Conservation (phyloP, 2,113 vertebrate genomes). For the Chionis minor region DNA sequence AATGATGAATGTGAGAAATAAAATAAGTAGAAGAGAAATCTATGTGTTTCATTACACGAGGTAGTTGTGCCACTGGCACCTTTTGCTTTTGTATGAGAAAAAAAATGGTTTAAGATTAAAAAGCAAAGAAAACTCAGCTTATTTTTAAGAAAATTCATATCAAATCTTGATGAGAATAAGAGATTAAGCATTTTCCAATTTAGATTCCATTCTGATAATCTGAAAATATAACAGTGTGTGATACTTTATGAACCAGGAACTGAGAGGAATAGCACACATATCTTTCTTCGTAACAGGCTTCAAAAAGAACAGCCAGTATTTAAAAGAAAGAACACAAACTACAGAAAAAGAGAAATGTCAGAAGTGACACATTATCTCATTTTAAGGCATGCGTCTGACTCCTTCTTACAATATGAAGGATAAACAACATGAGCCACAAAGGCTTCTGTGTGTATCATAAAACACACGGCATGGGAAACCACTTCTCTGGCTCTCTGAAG, state of each 20-base stretch:
- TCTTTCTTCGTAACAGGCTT: background rate
- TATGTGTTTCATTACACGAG: slow-evolving; percentile 45
- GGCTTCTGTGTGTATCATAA: slow-evolving; percentile 17
- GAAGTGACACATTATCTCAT: slow-evolving; percentile 30
- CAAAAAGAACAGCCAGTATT: background rate
- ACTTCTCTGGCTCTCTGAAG: background rate
- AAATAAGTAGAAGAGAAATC: slow-evolving; percentile 63
- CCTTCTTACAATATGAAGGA: background rate
- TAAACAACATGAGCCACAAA: slow-evolving; percentile 52
- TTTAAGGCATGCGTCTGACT: background rate
- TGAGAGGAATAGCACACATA: background rate
- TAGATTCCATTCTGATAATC: background rate
- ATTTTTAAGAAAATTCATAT: background rate
- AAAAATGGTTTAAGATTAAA: background rate
- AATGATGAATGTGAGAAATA: slow-evolving; percentile 64
- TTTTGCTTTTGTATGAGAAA: background rate
- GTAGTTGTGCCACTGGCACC: slow-evolving; percentile 29
- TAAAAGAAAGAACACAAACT: background rate
- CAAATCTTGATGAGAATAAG: background rate
- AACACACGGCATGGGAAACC: slow-evolving; percentile 20
- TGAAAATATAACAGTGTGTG: background rate
- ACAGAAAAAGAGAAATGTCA: background rate
- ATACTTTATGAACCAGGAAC: background rate
- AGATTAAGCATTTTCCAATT: background rate
- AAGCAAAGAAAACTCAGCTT: background rate